Conservation (phyloP, 2,888 invertebrate species). For the Nemotelus pantherinus region DNA sequence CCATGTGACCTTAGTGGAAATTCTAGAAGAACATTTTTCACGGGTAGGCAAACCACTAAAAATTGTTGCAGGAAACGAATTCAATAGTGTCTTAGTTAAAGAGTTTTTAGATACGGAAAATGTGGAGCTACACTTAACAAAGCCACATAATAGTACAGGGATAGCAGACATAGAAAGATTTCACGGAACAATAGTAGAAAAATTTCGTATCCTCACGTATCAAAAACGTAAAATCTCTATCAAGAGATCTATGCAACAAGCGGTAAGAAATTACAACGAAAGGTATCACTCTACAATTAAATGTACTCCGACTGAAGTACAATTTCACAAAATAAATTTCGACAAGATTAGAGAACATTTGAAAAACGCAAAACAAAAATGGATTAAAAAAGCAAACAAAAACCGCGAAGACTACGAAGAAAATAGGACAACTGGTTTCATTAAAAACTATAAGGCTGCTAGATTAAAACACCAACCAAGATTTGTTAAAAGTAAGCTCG, state of each 20-base stretch:
- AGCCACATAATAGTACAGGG: no score
- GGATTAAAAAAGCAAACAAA: not conserved
- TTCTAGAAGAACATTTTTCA: no score
- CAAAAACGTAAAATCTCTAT: no score
- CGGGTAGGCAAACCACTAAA: no score
- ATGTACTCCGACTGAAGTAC: slow-evolving; percentile 5
- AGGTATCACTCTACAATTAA: not conserved
- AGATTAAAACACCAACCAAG: not conserved
- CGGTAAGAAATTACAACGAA: slow-evolving; percentile 16
- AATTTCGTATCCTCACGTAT: no score
- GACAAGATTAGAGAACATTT: not conserved
- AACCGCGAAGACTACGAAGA: slow-evolving; percentile 5
- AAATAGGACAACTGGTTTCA: slow-evolving; percentile 17
- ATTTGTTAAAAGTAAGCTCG: not conserved
- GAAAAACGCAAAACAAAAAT: not conserved
- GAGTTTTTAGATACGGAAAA: no score
- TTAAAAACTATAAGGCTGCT: slow-evolving; percentile 14
- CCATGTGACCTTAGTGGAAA: no score
- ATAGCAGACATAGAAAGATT: no score
- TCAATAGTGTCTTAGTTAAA: no score
- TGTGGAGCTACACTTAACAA: no score
- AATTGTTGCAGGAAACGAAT: no score
- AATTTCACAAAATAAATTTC: slow-evolving; percentile 18
- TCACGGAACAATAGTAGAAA: no score
- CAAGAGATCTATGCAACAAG: slow-evolving; percentile 5